A percentile compares a stretch with the other conserved stretches of the same genome.
phyloP scores from a whole-genome alignment of 2,113 vertebrate genomes.

The Micromys minutus region DNA sequence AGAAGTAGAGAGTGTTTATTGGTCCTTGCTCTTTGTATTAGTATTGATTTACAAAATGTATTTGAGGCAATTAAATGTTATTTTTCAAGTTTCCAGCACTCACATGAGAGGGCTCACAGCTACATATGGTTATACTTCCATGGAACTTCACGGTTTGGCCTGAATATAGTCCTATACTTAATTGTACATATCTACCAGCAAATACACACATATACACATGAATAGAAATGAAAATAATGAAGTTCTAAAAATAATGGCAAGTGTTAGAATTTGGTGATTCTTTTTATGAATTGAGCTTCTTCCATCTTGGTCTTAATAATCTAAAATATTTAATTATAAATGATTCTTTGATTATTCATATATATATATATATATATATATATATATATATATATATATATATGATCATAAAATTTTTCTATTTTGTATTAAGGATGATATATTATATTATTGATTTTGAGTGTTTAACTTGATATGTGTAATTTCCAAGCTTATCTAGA shows the following conservation, averaged over 20 bases:
- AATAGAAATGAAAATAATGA: background rate
- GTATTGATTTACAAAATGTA: no score
- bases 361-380: background rate
- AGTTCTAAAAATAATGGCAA: background rate
- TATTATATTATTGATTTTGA: background rate
- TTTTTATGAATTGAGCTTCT: background rate
- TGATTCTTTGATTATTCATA: background rate
- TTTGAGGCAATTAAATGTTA: no score
- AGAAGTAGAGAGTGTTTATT: background rate
- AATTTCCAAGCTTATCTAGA: background rate
- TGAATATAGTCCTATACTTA: background rate
- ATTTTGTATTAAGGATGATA: background rate
- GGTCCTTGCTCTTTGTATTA: no score
- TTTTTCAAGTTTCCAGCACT: background rate
- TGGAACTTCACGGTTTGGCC: background rate
- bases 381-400: background rate
- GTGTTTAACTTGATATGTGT: background rate
- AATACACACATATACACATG: background rate
- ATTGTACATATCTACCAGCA: background rate
- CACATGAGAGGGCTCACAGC: background rate
- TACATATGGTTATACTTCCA: background rate
- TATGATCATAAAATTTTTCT: background rate
- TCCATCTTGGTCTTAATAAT: background rate
- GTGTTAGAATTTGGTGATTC: background rate
- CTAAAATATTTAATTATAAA: background rate